Percentiles rank a stretch among this genome's conserved stretches.
Evolutionary conservation across 2,888 invertebrate species (phyloP).

Genomic region (Nomada flava): DNA sequence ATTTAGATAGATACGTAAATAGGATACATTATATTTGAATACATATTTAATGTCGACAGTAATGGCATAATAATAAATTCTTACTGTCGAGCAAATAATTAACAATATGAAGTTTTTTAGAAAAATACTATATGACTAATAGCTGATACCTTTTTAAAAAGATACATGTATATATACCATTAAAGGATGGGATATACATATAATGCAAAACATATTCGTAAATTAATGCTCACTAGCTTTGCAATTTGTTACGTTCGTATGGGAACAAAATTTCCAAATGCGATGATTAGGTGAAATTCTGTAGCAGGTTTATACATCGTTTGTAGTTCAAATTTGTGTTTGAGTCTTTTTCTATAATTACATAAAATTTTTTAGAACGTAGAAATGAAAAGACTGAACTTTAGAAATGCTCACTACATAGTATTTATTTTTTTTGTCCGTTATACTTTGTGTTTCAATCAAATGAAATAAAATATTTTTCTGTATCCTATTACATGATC

Average conservation of each 20-base stretch:
- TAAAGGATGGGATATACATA: conserved; percentile 20
- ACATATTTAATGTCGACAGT: conserved; percentile 3
- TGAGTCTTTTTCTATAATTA: conserved; percentile 45
- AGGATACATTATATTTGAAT: conserved; percentile 7
- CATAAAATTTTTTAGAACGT: conserved; percentile 63
- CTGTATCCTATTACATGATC: conserved; percentile 22
- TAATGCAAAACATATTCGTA: conserved; percentile 8
- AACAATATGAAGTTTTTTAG: conserved; percentile 27
- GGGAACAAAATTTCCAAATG: conserved; percentile 20
- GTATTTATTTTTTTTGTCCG: conserved; percentile 49
- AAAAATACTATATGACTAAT: conserved; percentile 51
- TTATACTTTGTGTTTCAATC: conserved; percentile 34
- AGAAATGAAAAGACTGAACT: conserved; percentile 68
- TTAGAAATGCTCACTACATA: conserved; percentile 59
- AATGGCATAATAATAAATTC: conserved; percentile 18
- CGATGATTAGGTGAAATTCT: conserved; percentile 10
- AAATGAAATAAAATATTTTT: conserved; percentile 34
- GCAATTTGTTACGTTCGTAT: conserved; percentile 18
- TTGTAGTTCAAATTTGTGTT: conserved; percentile 14
- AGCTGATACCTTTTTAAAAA: conserved; percentile 42
- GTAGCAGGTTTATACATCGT: conserved; percentile 9
- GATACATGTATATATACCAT: conserved; percentile 19
- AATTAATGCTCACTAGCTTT: conserved; percentile 15
- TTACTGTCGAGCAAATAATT: conserved; percentile 23
- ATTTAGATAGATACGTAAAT: conserved; percentile 13